Percentiles rank a stretch among this genome's conserved stretches.
These are phyloP conservation scores for Otus sunia DNA, from an alignment of 2,113 vertebrate species.

Conservation along the genomic window DNA sequence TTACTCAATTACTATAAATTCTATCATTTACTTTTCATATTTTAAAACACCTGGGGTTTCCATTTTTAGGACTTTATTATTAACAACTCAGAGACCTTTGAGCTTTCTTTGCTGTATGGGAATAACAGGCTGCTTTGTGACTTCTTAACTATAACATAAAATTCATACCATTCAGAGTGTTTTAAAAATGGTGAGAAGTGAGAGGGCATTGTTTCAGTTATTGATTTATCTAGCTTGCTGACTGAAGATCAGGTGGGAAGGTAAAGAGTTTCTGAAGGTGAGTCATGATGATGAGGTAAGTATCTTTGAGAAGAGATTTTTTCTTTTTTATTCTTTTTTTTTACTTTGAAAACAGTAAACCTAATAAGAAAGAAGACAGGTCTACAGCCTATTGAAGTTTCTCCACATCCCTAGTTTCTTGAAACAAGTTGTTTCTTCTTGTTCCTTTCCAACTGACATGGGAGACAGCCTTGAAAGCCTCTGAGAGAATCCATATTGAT, in stretches of 20 bases:
- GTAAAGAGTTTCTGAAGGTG: neutral
- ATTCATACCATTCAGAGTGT: neutral
- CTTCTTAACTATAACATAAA: neutral
- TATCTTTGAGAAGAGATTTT: neutral
- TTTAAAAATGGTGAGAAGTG: neutral
- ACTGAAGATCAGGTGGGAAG: conserved; percentile 19
- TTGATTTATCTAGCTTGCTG: neutral
- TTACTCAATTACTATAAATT: neutral
- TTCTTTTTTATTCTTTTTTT: neutral
- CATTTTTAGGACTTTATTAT: neutral
- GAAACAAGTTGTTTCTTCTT: conserved; percentile 50
- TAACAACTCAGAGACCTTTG: neutral
- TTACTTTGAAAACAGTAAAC: neutral
- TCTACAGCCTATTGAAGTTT: neutral
- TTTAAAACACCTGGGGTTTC: neutral
- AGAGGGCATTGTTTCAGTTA: neutral
- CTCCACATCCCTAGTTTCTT: neutral
- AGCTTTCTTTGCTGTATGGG: neutral
- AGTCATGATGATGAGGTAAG: conserved; percentile 8
- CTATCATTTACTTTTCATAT: neutral
- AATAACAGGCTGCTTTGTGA: neutral
- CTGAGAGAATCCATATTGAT: conserved; percentile 48
- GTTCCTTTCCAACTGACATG: conserved; percentile 24
- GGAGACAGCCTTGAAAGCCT: conserved; percentile 22
- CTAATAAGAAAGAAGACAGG: neutral